A percentile compares a stretch with the other conserved stretches of the same genome.
Conservation (phyloP, 2,888 invertebrate genomes). For the Rapana venosa region DNA sequence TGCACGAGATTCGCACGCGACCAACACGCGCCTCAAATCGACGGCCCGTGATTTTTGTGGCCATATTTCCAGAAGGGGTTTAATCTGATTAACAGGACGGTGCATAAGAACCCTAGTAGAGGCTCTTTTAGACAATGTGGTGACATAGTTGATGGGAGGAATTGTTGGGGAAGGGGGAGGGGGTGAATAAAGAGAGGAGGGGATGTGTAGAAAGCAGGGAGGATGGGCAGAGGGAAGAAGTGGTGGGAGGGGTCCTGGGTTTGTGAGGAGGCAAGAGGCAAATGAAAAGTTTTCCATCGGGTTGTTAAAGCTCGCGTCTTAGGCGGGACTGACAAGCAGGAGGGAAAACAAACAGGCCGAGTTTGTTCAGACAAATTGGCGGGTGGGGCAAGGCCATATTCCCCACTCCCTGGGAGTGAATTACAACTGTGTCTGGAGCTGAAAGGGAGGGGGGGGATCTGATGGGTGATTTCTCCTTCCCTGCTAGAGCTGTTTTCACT, state of each 20-base stretch:
- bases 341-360: slow-evolving; percentile 40
- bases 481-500: too few relatives aligned
- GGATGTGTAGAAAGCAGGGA: neutral
- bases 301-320: slow-evolving; percentile 31
- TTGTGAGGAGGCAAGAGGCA: neutral
- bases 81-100: slow-evolving; percentile 41
- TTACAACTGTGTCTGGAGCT: neutral
- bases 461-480: slow-evolving; percentile 17
- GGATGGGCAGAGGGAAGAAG: neutral
- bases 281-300: slow-evolving; percentile 39
- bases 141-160: slow-evolving; percentile 9
- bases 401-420: slow-evolving; percentile 5
- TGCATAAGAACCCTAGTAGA: neutral
- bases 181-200: neutral
- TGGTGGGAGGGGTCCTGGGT: neutral
- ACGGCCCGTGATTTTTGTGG: slow-evolving; percentile 29
- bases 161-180: neutral
- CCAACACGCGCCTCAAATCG: slow-evolving; percentile 34
- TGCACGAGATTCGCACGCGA: slow-evolving; percentile 41
- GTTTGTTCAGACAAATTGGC: slow-evolving; percentile 45
- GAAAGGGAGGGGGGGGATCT: neutral
- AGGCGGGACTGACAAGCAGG: neutral
- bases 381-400: slow-evolving; percentile 34
- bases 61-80: slow-evolving; percentile 35
- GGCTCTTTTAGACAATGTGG: neutral